These are phyloP conservation scores for Sipha maydis DNA, from an alignment of 2,888 invertebrate species.

Conservation along the genomic window DNA sequence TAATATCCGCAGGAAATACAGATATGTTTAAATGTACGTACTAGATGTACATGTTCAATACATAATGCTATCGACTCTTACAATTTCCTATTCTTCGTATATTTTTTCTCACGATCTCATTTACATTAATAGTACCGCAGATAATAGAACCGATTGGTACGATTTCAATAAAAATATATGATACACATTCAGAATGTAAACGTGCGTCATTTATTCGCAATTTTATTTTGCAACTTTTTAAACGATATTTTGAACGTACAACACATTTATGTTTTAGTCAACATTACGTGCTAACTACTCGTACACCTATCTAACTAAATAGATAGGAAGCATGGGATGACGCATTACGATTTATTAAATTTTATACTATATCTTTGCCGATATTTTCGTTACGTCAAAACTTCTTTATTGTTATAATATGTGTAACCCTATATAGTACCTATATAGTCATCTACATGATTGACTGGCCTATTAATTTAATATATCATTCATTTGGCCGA, in stretches of 20 bases:
- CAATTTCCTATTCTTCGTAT: constrained; percentile 23
- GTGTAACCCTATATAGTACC: not conserved
- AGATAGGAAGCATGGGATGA: not conserved
- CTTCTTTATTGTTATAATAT: not conserved
- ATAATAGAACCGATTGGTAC: constrained; percentile 13
- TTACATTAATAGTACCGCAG: not conserved
- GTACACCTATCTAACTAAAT: not conserved
- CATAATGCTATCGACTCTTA: not conserved
- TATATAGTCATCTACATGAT: constrained; percentile 11
- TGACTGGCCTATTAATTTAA: constrained; percentile 10
- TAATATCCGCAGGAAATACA: not conserved
- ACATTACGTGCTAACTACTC: not conserved
- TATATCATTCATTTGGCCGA: constrained; percentile 35
- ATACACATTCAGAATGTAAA: not conserved
- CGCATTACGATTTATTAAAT: not conserved
- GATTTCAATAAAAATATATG: not conserved
- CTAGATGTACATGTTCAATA: not conserved
- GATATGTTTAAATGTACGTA: not conserved
- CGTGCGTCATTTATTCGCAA: no score
- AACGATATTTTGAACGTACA: not conserved
- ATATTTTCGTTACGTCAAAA: not conserved
- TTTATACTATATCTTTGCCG: not conserved
- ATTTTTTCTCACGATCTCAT: constrained; percentile 32
- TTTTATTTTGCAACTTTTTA: not conserved
- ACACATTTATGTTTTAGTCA: not conserved